Conservation (phyloP, 2,888 invertebrate species). For the Callyntrura sp. region DNA sequence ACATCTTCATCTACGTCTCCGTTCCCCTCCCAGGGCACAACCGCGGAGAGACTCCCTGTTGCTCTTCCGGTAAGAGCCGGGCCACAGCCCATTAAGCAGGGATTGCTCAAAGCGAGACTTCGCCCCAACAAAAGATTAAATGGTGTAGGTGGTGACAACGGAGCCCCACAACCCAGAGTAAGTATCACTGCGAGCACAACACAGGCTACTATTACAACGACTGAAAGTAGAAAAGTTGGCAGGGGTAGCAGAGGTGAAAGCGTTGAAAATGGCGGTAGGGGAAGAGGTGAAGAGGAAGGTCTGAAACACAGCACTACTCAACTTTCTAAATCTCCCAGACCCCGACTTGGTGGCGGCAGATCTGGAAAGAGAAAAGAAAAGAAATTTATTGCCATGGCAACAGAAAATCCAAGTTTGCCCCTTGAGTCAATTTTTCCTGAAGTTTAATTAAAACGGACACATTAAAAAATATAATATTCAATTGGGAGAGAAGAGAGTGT, state of each 20-base stretch:
- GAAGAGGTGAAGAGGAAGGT: constrained; percentile 21
- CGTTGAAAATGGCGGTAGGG: neutral
- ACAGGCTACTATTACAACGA: constrained; percentile 46
- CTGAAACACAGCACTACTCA: constrained; percentile 63
- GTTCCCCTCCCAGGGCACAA: too few relatives aligned
- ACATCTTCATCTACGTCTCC: constrained; percentile 30
- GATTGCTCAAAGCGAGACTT: constrained; percentile 58
- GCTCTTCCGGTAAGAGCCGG: constrained; percentile 21
- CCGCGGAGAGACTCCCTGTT: constrained; percentile 36
- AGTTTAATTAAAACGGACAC: too few relatives aligned
- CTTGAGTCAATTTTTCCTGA: constrained; percentile 93
- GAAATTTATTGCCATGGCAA: constrained; percentile 89
- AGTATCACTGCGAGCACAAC: constrained; percentile 54
- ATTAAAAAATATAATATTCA: too few relatives aligned
- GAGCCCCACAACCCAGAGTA: constrained; percentile 52
- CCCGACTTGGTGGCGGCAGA: constrained; percentile 32
- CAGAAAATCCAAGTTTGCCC: constrained; percentile 92
- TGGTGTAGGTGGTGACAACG: neutral
- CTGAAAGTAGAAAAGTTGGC: constrained; percentile 32
- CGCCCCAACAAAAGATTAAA: constrained; percentile 51
- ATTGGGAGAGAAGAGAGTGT: constrained; percentile 17
- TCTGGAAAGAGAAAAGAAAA: constrained; percentile 62
- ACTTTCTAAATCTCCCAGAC: constrained; percentile 55
- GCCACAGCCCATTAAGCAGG: constrained; percentile 54
- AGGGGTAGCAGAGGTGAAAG: neutral